Evolutionary conservation across 2,888 invertebrate genomes (phyloP), one percentile per base, ranked within the genome.

Genomic region (Cephus nigrinus): DNA sequence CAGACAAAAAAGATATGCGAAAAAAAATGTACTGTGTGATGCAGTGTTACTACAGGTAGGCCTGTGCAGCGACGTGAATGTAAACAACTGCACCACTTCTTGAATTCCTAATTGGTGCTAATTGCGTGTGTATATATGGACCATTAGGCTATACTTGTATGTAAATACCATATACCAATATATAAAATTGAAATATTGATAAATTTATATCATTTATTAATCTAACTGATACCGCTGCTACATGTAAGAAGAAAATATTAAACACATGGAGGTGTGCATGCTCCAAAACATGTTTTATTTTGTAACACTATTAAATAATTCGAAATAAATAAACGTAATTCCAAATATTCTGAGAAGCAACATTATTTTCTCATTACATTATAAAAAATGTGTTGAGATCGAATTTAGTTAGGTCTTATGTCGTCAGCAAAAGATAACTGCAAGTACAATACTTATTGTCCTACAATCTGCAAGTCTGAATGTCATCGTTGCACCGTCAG

Each of bases 81-180:
- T 31, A 15, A 71, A 79, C 80, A 80, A 77, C 73, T 78, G 79
- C 75, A 79, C 79, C 75, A 79, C 76, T 31, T 76, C 79, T 68
- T 84, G 83, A 81, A 86, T 87, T 87, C 81, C 82, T 87, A 86
- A 81, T 85, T 85, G 90, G 89, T 90, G 90, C 90, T 90, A 86
- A 84, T 83, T 86, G 85, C 84, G 83, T 78, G 76, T 88, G 87
- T 88, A 89, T 84, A 87, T 86, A 88, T 84, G 84, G 79, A 86
- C 83, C 81, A 80, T 78, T 82, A 83, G 80, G 55, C 55, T 55
- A 55, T 55, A 80, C 79, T 83, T 82, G 80, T 68, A 81, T 83
- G 83, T 84, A 84, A 83, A 84, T 84, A 84, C 76, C 72, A 75
- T 81, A 74, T 82, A 79, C 79, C 79, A 75, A 80, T 85, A 83